Conservation (phyloP, 30 jellyfish, hydroid and myxozoan genomes). For the Morbakka virulenta region DNA sequence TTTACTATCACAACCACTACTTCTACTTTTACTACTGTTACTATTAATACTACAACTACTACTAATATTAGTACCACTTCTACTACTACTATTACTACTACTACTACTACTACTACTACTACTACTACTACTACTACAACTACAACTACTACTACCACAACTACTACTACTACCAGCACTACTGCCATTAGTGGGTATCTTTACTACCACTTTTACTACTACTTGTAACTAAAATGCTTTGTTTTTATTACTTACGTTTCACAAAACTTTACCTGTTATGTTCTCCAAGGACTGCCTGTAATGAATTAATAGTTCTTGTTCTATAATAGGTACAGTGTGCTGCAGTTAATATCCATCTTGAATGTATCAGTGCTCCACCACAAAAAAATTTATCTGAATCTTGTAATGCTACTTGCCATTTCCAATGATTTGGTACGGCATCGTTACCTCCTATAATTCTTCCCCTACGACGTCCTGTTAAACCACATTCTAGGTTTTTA, state of each 20-base stretch:
- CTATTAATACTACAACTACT: no score
- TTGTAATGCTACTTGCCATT: slow-evolving; percentile 52
- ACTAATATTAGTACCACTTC: no score
- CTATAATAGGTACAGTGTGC: slow-evolving; percentile 46
- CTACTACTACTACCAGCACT: not conserved
- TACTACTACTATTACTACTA: no score
- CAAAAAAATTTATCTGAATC: slow-evolving; percentile 26
- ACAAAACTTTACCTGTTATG: slow-evolving; percentile 54
- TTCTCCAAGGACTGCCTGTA: slow-evolving; percentile 58
- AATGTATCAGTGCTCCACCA: slow-evolving; percentile 58
- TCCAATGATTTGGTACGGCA: slow-evolving; percentile 47
- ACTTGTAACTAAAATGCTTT: no score
- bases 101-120: no score
- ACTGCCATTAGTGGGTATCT: not conserved
- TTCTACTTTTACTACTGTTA: no score
- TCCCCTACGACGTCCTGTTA: slow-evolving; percentile 16
- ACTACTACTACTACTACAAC: no score
- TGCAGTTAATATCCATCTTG: slow-evolving; percentile 56
- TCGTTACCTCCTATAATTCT: slow-evolving; percentile 43
- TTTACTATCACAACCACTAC: no score
- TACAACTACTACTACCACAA: not conserved
- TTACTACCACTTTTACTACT: no score
- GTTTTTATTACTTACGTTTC: no score
- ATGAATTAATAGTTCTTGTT: slow-evolving; percentile 1
- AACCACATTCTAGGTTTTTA: no score